Evolutionary conservation across 2,797 vertebrate genomes (phyloP), one percentile per base, ranked within the genome.

Genomic region (Pangasius larnaudii): DNA sequence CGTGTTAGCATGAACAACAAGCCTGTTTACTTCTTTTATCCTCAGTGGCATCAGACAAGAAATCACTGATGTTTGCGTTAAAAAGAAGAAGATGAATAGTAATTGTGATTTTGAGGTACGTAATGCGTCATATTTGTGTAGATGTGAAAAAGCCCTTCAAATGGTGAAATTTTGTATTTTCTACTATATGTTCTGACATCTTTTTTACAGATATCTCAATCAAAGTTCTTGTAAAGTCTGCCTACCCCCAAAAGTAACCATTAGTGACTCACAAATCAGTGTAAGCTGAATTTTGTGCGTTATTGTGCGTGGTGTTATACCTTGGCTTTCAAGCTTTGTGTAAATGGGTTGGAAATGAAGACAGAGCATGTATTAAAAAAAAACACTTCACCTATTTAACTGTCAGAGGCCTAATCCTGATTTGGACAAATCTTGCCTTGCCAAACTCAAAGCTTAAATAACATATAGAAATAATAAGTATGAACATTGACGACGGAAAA

Each of bases 1-100:
- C 87, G 91, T 91, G 89, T 94, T 95, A 89, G 87, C 85, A 85
- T 82, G 85, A 85, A 90, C 46, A 16, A 88, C 88, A 88, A 89
- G 88, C n/a, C 63, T 4, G 77, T 58, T 91, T 85, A 90, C 85
- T 91, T 88, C 58, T 86, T 91, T 91, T 87, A 86, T 88, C 85
- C 86, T 90, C 85, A 89, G 78, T 87, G 80, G 75, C 14, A 18
- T 42, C 78, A 84, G 27, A 88, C 53, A 77, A 88, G 71, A 61
- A 89, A 74, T 85, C 58, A 81, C 75, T 86, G 71, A 86, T 89
- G 85, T 90, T 86, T 86, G 87, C 87, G 24, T 42, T 13, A 63
- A 82, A 42, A 42, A 61, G 42, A 63, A 22, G 9, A 80, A 67
- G 1, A 67, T 5, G 4, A 72, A 71, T 74, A 46, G 1, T 78